Conservation (phyloP, 2,888 invertebrate species). For the Globia sparganii region DNA sequence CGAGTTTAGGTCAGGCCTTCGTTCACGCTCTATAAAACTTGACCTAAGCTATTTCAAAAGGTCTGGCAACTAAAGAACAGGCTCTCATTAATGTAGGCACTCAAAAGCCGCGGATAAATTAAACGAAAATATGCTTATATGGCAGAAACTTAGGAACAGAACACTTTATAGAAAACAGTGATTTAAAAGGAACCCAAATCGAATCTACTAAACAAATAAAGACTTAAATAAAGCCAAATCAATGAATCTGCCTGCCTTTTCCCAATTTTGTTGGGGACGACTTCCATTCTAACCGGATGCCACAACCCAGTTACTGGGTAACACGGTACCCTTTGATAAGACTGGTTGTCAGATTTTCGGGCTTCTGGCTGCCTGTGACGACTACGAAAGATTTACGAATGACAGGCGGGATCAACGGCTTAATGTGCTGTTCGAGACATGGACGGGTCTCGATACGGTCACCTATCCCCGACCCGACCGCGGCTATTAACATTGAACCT, state of each 20-base stretch:
- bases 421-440: neutral
- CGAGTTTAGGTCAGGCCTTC: constrained; percentile 1
- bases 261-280: neutral
- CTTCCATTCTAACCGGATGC: neutral
- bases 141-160: neutral
- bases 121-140: neutral
- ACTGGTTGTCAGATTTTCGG: neutral
- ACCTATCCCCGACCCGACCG: neutral
- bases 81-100: neutral
- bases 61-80: constrained; percentile 3
- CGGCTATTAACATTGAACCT: neutral
- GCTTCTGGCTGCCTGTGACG: neutral
- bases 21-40: constrained; percentile 16
- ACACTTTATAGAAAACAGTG: neutral
- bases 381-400: neutral
- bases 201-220: neutral
- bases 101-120: neutral
- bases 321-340: too few species aligned
- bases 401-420: neutral
- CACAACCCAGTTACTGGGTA: neutral
- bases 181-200: neutral
- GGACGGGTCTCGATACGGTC: neutral
- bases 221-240: neutral
- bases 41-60: constrained; percentile 27
- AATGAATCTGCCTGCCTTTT: neutral